Conservation (phyloP, 2,888 invertebrate species). For the Plebejus argus region DNA sequence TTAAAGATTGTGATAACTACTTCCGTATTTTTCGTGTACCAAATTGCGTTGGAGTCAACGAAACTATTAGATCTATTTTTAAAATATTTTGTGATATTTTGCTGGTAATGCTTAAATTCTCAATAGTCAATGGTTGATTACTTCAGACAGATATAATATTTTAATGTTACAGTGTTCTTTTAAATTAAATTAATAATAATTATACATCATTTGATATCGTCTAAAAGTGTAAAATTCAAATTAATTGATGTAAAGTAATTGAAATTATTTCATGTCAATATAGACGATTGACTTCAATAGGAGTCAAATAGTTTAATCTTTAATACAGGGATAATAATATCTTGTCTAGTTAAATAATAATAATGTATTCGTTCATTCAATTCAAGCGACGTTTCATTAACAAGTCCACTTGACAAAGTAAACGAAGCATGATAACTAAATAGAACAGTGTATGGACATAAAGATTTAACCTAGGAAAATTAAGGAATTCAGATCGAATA, state of each 20-base stretch:
- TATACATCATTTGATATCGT: too few species aligned
- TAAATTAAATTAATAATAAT: too few species aligned
- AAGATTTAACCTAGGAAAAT: too few species aligned
- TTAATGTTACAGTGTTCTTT: too few species aligned
- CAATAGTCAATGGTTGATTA: too few species aligned
- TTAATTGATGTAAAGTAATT: too few species aligned
- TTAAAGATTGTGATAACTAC: not conserved
- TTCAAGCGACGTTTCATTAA: not conserved
- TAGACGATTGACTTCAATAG: not conserved
- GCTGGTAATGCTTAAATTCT: not conserved
- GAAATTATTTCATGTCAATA: too few species aligned
- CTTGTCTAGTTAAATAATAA: not conserved
- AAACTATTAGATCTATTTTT: not conserved
- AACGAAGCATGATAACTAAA: slow-evolving; percentile 42
- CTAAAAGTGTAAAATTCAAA: too few species aligned
- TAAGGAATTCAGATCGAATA: too few species aligned
- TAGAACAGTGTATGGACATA: slow-evolving; percentile 10
- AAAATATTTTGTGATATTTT: not conserved
- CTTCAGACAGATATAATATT: too few species aligned
- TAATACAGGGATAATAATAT: not conserved
- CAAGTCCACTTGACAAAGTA: slow-evolving; percentile 35
- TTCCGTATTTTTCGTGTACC: not conserved
- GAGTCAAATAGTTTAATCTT: slow-evolving; percentile 3
- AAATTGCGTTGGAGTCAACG: not conserved
- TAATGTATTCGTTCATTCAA: not conserved